Evolutionary conservation across 2,113 vertebrate genomes (phyloP).

Genomic region (Cyanoramphus novaezelandiae): DNA sequence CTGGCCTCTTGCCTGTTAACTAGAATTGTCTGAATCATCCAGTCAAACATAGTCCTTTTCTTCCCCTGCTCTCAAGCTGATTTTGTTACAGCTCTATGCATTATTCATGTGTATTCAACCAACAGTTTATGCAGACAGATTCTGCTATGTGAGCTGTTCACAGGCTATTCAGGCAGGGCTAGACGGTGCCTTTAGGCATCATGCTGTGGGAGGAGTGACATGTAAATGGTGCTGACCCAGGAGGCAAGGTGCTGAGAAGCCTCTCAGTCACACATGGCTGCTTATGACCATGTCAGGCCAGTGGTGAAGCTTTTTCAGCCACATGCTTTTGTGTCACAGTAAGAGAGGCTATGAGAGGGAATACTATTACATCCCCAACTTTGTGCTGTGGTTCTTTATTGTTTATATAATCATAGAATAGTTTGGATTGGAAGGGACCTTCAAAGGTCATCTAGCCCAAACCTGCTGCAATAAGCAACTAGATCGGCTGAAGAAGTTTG

Average conservation of each 20-base stretch:
- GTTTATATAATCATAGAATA: background rate
- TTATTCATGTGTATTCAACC: constrained; percentile 5
- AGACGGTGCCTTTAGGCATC: background rate
- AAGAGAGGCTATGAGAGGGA: rapidly evolving
- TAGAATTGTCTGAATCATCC: background rate
- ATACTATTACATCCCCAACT: background rate
- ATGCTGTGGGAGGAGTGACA: background rate
- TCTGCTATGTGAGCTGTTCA: background rate
- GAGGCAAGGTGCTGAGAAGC: background rate
- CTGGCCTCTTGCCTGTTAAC: background rate
- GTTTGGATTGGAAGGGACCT: background rate
- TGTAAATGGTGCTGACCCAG: background rate
- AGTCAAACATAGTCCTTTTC: background rate
- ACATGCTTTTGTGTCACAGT: rapidly evolving
- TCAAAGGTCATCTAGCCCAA: background rate
- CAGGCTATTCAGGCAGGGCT: background rate
- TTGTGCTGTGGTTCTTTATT: background rate
- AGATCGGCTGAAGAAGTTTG: background rate
- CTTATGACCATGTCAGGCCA: background rate
- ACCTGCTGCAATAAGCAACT: background rate
- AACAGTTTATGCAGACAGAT: background rate
- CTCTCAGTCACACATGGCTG: rapidly evolving
- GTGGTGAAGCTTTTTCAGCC: background rate
- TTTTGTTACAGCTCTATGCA: background rate
- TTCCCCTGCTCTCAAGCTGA: background rate